These are phyloP conservation scores for Tragelaphus strepsiceros DNA, from an alignment of 2,113 vertebrate species.

Conservation along the genomic window DNA sequence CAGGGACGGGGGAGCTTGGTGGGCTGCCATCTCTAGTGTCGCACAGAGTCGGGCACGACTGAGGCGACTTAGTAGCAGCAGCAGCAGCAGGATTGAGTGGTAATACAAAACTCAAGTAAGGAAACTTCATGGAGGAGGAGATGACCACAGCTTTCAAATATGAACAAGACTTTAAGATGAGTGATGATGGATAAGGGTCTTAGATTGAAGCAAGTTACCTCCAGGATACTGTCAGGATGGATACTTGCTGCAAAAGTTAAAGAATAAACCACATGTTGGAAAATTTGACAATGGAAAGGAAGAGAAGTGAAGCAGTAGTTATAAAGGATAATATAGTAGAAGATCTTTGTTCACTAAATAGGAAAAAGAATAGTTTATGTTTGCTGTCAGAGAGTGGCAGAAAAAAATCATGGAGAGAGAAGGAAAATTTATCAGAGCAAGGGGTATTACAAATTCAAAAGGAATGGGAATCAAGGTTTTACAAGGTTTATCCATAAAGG, in stretches of 20 bases:
- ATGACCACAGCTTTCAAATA: slow-evolving; percentile 9
- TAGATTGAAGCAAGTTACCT: not conserved
- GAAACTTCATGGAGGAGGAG: not conserved
- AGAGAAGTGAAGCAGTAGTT: not conserved
- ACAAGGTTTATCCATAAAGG: not conserved
- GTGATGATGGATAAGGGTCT: not conserved
- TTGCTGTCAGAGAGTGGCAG: not conserved
- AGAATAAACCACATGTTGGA: not conserved
- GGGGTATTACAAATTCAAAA: not conserved
- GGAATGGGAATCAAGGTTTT: not conserved
- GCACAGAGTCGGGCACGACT: too few species aligned
- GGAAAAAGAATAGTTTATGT: not conserved
- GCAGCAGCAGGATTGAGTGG: not conserved
- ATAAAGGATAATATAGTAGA: not conserved
- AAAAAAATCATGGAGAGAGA: not conserved
- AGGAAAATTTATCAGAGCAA: not conserved
- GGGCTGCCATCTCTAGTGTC: too few species aligned
- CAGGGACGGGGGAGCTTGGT: too few species aligned
- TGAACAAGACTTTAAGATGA: not conserved
- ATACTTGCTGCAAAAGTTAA: not conserved
- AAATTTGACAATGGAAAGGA: not conserved
- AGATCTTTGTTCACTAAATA: not conserved
- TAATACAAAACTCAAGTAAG: not conserved
- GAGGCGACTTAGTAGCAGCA: too few species aligned
- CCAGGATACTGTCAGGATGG: not conserved